Evolutionary conservation across 1,140 invertebrate species (phyloP), one percentile per base, ranked within the genome.

Genomic region (Hycleus phaleratus): DNA sequence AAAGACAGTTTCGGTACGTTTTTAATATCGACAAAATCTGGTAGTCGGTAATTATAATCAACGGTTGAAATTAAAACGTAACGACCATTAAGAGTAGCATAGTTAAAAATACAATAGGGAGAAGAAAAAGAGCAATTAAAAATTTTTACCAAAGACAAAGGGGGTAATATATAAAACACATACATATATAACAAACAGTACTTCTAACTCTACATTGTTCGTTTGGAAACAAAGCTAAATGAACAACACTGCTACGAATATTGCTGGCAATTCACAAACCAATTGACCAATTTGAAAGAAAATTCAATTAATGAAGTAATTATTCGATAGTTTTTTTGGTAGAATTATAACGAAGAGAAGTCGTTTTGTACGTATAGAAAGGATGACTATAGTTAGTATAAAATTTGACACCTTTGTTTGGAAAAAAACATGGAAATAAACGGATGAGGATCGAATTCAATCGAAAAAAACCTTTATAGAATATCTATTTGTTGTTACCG

Each of bases 61-160:
- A 32, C 32, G 32, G 32, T 59, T 51, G 53, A 53, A 60, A 63
- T 60, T 60, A 60, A 57, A 60, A 60, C 46, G 54, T 63, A 60
- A 46, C 61, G 40, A 60, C 61, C 58, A 63, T 60, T 58, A 63
- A 63, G 49, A 63, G 56, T 60, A 54, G 49, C 51, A 60, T 60
- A 50, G 58, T 63, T 63, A 63, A 63, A 51, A 47, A 47, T 52
- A 60, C 55, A 63, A 63, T 60, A 55, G 49, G 44, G 52, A 43
- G 44, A 60, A 48, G 50, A 60, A 63, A 63, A 63, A 63, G 61
- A 43, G 61, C 61, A 63, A 63, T 63, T 63, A 63, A 63, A 63
- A 60, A 57, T 63, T 63, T 58, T 49, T 54, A 39, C 32, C 32
- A 53, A 53, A 58, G 52, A 57, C 55, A 61, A 59, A 46, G 48